These are phyloP conservation scores for Myotis davidii DNA, from an alignment of 2,113 vertebrate species.

Conservation along the genomic window DNA sequence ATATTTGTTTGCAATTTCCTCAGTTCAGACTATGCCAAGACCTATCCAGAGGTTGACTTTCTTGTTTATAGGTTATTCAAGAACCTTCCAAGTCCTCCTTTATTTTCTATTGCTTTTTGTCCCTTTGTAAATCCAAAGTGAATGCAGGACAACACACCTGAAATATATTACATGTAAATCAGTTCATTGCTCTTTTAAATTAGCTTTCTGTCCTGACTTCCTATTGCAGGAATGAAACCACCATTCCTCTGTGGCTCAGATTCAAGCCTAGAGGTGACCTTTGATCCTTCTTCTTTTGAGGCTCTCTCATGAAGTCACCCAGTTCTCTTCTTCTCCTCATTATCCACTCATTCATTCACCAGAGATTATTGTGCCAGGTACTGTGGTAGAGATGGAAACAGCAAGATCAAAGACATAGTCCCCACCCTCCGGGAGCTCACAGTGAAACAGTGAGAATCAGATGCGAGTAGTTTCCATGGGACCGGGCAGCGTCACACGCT, in stretches of 20 bases:
- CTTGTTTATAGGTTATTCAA: background rate
- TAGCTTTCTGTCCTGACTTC: background rate
- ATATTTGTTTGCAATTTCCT: background rate
- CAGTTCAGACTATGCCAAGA: background rate
- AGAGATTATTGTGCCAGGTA: background rate
- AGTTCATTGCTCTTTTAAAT: background rate
- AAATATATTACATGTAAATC: constrained; percentile 26
- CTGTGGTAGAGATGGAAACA: background rate
- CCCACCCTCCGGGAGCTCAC: background rate
- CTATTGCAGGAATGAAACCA: background rate
- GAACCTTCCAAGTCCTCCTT: background rate
- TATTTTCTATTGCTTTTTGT: background rate
- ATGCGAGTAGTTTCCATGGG: background rate
- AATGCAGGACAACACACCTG: background rate
- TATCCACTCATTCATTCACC: background rate
- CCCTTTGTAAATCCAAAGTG: background rate
- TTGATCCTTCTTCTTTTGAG: background rate
- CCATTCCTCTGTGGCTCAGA: background rate
- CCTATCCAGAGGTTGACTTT: background rate
- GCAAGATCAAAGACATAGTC: background rate
- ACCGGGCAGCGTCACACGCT: background rate
- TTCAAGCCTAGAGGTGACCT: background rate
- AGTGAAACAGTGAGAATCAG: background rate
- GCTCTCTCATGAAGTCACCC: background rate
- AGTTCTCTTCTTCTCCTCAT: background rate